Evolutionary conservation across 2,888 invertebrate species (phyloP), one percentile per base, ranked within the genome.

Genomic region (Tanytarsus gracilentus): DNA sequence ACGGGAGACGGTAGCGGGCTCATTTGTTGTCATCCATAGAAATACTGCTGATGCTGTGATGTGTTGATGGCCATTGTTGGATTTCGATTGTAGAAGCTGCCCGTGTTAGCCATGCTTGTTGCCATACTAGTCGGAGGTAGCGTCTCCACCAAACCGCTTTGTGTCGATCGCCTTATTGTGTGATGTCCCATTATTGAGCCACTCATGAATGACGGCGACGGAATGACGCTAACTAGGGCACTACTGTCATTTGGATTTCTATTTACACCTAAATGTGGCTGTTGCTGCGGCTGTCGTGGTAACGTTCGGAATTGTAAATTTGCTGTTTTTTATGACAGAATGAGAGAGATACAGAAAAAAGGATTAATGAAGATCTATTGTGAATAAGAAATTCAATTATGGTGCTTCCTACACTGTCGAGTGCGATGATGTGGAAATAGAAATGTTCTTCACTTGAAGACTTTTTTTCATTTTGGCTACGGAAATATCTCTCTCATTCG

Each of bases 281-380:
- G 48, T 11, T 16, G n/a, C 4, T 11, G 23, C 11, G 48, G 36
- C 27, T 58, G 58, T 30, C 58, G 58, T 30, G 58, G 58, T 14
- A 58, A 44, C 26, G 58, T 58, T 26, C 58, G 44, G 18, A 58
- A 48, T 58, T 58, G 58, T 48, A 58, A 48, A 58, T 58, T 58
- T 29, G 58, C 58, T 58, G 23, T 44, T n/a, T 8, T 7, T 30
- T 9, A 30, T 30, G 30, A 9, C 7, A 30, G n/a, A n/a, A n/a
- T n/a, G 7, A 8, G 30, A 30, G 9, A 30, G 48, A 27, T 25
- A 49, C 16, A 50, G 21, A 26, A 29, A 25, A 50, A 50, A 50
- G 27, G n/a, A 14, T n/a, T n/a, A n/a, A n/a, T n/a, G n/a, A n/a
- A n/a, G n/a, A n/a, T n/a, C n/a, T n/a, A n/a, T n/a, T n/a, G n/a